Percentiles rank a stretch among this genome's conserved stretches.
These are phyloP conservation scores for Dryoscopus gambensis DNA, from an alignment of 2,113 vertebrate species.

Conservation along the genomic window DNA sequence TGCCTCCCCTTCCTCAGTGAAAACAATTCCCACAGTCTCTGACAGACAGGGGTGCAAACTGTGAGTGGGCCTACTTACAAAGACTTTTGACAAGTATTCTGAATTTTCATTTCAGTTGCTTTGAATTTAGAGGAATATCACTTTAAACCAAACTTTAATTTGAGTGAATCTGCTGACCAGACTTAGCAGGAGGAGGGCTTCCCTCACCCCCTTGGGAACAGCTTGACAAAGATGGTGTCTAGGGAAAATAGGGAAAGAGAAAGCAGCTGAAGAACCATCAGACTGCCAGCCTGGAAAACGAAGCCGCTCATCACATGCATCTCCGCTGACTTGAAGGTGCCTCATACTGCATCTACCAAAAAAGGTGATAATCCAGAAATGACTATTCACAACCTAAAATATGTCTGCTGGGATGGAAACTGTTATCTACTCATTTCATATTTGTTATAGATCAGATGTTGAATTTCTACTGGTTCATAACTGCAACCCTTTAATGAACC, in stretches of 20 bases:
- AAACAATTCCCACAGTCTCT: accelerated
- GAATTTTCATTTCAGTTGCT: not conserved
- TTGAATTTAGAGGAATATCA: not conserved
- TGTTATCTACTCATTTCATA: not conserved
- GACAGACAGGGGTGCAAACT: not conserved
- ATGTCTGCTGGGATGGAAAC: not conserved
- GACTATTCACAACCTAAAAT: not conserved
- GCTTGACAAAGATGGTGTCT: not conserved
- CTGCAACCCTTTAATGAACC: not conserved
- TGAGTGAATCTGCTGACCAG: not conserved
- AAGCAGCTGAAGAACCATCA: not conserved
- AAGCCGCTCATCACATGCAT: not conserved
- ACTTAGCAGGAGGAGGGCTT: not conserved
- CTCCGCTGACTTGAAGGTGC: not conserved
- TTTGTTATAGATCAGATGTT: not conserved
- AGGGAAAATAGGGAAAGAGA: not conserved
- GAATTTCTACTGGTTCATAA: not conserved
- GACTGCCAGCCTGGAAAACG: not conserved
- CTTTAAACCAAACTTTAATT: not conserved
- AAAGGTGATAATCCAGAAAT: not conserved
- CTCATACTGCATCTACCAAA: not conserved
- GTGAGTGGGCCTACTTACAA: not conserved
- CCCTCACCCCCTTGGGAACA: not conserved
- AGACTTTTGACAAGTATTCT: not conserved
- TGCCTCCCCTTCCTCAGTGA: not conserved